These are phyloP conservation scores for Otus sunia DNA, from an alignment of 2,113 vertebrate genomes.

Conservation along the genomic window DNA sequence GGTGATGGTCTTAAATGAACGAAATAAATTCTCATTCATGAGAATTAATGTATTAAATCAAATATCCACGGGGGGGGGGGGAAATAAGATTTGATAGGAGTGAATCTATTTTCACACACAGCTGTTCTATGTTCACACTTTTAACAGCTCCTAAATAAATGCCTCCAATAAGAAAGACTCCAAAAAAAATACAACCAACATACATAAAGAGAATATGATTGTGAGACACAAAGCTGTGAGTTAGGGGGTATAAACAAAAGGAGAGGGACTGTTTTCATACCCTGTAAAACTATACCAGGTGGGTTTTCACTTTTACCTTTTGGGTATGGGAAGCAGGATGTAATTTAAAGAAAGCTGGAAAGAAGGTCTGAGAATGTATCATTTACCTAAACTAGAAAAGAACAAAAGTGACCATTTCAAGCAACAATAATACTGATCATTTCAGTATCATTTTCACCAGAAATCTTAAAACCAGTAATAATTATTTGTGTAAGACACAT, in stretches of 20 bases:
- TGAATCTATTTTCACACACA: not conserved
- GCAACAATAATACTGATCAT: not conserved
- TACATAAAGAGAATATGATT: not conserved
- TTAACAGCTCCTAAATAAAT: not conserved
- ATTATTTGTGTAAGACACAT: not conserved
- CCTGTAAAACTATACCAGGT: not conserved
- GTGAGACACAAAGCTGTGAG: not conserved
- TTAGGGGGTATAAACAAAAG: not conserved
- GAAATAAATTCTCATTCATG: not conserved
- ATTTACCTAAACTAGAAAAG: not conserved
- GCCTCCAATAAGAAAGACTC: not conserved
- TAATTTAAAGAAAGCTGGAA: not conserved
- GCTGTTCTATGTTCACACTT: not conserved
- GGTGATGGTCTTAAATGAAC: not conserved
- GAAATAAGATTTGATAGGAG: not conserved
- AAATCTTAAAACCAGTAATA: not conserved
- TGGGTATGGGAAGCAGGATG: not conserved
- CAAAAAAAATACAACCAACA: not conserved
- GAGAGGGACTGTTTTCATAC: not conserved
- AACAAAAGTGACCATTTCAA: not conserved
- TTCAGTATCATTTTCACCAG: not conserved
- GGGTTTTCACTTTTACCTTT: not conserved
- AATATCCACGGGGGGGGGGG: fast-evolving
- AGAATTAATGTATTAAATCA: not conserved
- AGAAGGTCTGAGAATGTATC: not conserved